These are phyloP conservation scores for Thera obeliscata DNA, from an alignment of 2,888 invertebrate species.

Conservation along the genomic window DNA sequence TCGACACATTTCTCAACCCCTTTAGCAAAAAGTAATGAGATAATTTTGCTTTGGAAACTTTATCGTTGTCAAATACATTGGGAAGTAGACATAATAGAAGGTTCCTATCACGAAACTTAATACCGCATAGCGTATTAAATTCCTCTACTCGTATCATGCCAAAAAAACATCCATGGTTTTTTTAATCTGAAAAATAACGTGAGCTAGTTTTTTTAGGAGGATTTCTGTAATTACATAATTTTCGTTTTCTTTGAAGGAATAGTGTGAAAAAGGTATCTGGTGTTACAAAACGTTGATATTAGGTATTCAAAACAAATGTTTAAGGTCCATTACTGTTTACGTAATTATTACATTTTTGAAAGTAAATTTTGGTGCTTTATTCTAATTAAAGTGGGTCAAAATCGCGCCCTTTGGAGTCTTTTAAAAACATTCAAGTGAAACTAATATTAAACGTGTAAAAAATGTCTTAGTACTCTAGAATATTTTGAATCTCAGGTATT, in stretches of 20 bases:
- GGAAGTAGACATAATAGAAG: too few species aligned
- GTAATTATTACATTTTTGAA: too few species aligned
- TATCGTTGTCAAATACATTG: not conserved
- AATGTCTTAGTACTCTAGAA: too few species aligned
- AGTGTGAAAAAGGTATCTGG: too few species aligned
- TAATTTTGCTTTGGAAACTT: constrained; percentile 11
- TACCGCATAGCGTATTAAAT: constrained; percentile 27
- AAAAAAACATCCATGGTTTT: constrained; percentile 35
- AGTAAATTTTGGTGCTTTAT: too few species aligned
- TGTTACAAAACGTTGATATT: too few species aligned
- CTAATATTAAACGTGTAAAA: too few species aligned
- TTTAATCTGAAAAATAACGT: constrained; percentile 24
- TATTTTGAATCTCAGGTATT: not conserved
- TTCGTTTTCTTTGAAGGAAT: constrained; percentile 6
- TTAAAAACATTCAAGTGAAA: too few species aligned
- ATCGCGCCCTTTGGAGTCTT: too few species aligned
- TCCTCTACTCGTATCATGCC: constrained; percentile 1
- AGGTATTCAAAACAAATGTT: too few species aligned
- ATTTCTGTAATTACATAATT: constrained; percentile 1
- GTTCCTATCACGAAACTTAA: not conserved
- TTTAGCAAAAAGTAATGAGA: constrained; percentile 25
- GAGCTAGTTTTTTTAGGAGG: constrained; percentile 27
- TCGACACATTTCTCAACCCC: constrained; percentile 50
- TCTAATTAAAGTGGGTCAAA: too few species aligned
- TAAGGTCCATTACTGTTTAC: too few species aligned